Evolutionary conservation across 2,797 vertebrate species (phyloP), one percentile per base, ranked within the genome.

Genomic region (Danio albolineatus): DNA sequence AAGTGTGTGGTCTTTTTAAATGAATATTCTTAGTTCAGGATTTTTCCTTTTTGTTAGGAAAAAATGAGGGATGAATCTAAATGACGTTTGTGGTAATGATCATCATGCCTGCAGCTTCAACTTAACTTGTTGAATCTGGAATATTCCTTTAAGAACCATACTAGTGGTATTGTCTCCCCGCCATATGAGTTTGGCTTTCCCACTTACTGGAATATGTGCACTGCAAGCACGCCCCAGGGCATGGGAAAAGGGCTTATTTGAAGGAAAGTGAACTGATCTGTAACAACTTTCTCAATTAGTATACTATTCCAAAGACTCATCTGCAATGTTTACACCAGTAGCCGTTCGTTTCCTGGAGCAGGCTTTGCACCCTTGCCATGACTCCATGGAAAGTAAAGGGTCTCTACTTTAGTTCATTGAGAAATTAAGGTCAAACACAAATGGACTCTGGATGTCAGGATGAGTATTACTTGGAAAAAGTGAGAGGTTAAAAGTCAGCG

Each of bases 201-300:
- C 19, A 62, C 76, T 53, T 71, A 61, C 36, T 10, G 56, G 76
- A 71, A 71, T 71, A 79, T 61, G 70, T 71, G 76, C 76, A 71
- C 39, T 48, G 59, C 38, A 36, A 91, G 88, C 84, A 85, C 86
- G 82, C 65, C 59, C 44, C 67, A 60, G 67, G 84, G 73, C 79
- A 85, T 83, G 87, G 92, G 88, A 87, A 85, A 87, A 86, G 85
- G 90, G 84, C 76, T 83, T 82, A 86, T 46, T 88, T 89, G 88
- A 90, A 91, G 87, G 62, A 87, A 83, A 86, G 84, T 86, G 83
- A 70, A n/a, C 46, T 61, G 88, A 71, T 79, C 66, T 62, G 86
- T 74, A 86, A 80, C 82, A 87, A 78, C 83, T 87, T 89, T 84
- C 85, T 81, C 86, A 85, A 90, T 89, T 87, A 87, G 83, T 76